Evolutionary conservation across 2,888 invertebrate genomes (phyloP).

Genomic region (Marasmarcha lunaedactyla): DNA sequence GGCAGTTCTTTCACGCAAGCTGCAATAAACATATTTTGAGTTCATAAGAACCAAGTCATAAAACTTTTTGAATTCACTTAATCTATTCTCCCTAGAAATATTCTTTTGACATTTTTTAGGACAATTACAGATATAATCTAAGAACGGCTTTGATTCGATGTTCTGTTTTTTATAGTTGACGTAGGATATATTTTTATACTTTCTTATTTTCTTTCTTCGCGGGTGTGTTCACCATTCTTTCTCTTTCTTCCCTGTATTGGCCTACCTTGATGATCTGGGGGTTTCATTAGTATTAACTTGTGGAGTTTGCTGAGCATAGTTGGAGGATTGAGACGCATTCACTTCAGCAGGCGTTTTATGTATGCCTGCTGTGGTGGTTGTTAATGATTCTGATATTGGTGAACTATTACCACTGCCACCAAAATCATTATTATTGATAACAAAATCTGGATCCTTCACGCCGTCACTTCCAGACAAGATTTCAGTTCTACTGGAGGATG

Average conservation of each 20-base stretch:
- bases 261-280: constrained; percentile 4
- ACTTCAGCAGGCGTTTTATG: background rate
- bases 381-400: background rate
- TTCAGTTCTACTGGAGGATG: no score
- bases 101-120: no score
- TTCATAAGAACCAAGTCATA: constrained; percentile 6
- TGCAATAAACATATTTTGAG: no score
- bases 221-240: constrained; percentile 5
- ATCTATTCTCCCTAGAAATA: no score
- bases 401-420: no score
- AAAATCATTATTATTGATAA: no score
- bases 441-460: no score
- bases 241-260: constrained; percentile 9
- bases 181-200: constrained; percentile 5
- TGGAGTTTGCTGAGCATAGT: background rate
- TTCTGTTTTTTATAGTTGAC: no score
- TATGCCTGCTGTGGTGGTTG: background rate
- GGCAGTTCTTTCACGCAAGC: constrained; percentile 10
- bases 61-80: constrained; percentile 7
- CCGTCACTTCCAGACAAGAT: no score
- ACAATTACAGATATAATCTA: no score
- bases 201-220: constrained; percentile 7
- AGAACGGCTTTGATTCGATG: no score
- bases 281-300: constrained; percentile 2
- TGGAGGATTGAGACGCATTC: background rate